Conservation (phyloP, 2,113 vertebrate genomes). For the Pomatostomus ruficeps region DNA sequence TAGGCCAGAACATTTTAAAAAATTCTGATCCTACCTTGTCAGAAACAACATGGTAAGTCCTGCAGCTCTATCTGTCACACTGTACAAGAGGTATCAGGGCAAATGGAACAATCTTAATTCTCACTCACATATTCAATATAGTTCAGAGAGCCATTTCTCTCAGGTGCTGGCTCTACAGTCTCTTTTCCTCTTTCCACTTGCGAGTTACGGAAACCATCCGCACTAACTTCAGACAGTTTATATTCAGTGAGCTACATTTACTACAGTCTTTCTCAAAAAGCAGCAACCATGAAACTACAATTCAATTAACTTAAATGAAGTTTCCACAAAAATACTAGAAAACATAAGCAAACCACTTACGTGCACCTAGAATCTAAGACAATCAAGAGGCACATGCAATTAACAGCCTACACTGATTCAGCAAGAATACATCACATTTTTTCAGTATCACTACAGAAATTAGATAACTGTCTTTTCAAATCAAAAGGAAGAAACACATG, state of each 20-base stretch:
- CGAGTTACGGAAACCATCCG: background rate
- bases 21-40: background rate
- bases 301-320: background rate
- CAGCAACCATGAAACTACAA: background rate
- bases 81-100: background rate
- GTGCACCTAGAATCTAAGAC: background rate
- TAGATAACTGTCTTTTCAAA: background rate
- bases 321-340: background rate
- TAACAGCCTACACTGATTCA: background rate
- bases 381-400: background rate
- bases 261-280: background rate
- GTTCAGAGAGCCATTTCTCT: background rate
- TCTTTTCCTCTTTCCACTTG: background rate
- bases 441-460: background rate
- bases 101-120: background rate
- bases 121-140: background rate
- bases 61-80: background rate
- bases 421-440: background rate
- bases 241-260: background rate
- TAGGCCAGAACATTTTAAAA: background rate
- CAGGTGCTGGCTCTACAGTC: background rate
- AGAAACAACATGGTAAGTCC: background rate
- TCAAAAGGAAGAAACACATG: background rate
- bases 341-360: background rate
- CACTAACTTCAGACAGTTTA: background rate